Evolutionary conservation across 2,113 vertebrate species (phyloP), one percentile per base, ranked within the genome.

Genomic region (Paralichthys olivaceus): DNA sequence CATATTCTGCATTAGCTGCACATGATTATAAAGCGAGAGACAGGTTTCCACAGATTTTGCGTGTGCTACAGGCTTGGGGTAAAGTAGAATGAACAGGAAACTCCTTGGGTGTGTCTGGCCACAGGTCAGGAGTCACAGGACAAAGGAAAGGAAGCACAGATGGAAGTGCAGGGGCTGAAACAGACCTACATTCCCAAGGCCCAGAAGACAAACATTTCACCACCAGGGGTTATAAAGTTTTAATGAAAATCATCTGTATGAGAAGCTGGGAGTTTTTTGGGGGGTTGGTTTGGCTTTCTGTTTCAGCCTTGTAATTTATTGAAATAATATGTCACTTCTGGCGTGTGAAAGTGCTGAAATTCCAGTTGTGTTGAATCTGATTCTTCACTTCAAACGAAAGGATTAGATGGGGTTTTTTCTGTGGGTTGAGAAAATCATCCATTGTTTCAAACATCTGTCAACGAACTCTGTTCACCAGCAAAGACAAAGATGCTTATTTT

Each of bases 61-160:
- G 58, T 60, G 55, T 55, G 15, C 54, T 68, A 13, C 60, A 51
- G 63, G 37, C 23, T 81, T 23, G 5, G 45, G 5, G 22, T 49
- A 51, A 69, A 43, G 49, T 66, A 68, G 81, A 72, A 67, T 69
- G 76, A 75, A 60, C 91, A 91, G 92, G 91, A 93, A 90, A 78
- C 75, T 53, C 74, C 17, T 77, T 90, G 90, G 92, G 92, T 84
- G 92, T 92, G 92, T 90, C 77, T 13, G 75, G 57, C 73, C 73
- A 79, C 80, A 89, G 87, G 92, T 93, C 92, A 91, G 90, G 85
- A 91, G 90, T 91, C 91, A 87, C 85, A 81, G 91, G 90, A 92
- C 90, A 92, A 93, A 92, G 78, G 71, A 90, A 88, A 90, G 90
- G 91, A 93, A 92, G 84, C 90, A 69, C 90, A 92, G 89, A 90